phyloP scores from a whole-genome alignment of 2,888 invertebrate species.

The Tenthredo notha region DNA sequence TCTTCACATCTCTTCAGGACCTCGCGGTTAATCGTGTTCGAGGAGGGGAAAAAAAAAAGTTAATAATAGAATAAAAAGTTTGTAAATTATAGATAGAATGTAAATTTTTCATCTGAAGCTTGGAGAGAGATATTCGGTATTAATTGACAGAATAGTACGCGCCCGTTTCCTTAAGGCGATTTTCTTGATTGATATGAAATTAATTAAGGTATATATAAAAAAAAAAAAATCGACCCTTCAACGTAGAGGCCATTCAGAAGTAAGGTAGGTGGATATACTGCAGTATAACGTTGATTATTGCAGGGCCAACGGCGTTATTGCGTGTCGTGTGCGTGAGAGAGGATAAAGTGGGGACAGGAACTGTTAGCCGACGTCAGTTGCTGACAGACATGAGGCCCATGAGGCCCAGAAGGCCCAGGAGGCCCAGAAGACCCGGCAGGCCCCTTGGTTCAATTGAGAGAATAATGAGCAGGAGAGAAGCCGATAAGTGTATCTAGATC shows the following conservation, averaged over 20 bases:
- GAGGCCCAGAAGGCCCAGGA: slow-evolving; percentile 58
- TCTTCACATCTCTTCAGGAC: slow-evolving; percentile 37
- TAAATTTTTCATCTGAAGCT: background rate
- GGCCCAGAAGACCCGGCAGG: slow-evolving; percentile 42
- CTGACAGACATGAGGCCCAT: slow-evolving; percentile 62
- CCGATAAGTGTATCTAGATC: slow-evolving; percentile 51
- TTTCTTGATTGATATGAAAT: slow-evolving; percentile 23
- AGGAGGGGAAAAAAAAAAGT: too few species aligned
- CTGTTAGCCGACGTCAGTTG: slow-evolving; percentile 69
- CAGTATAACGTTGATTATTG: slow-evolving; percentile 11
- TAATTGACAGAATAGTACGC: slow-evolving; percentile 14
- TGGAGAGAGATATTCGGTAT: background rate
- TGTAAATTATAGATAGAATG: too few species aligned
- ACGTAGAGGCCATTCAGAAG: slow-evolving; percentile 10
- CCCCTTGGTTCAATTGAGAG: slow-evolving; percentile 48
- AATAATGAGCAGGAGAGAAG: slow-evolving; percentile 45
- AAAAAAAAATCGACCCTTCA: slow-evolving; percentile 30
- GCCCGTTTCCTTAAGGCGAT: background rate
- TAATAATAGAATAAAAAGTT: background rate
- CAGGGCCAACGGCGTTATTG: slow-evolving; percentile 18
- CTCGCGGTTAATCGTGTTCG: too few species aligned
- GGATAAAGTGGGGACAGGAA: slow-evolving; percentile 65
- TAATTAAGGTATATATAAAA: slow-evolving; percentile 23
- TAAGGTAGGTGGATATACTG: background rate
- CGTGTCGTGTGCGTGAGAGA: slow-evolving; percentile 45